A percentile compares a stretch with the other conserved stretches of the same genome.
Evolutionary conservation across 2,888 invertebrate genomes (phyloP).

Genomic region (Sarcophaga carnaria): DNA sequence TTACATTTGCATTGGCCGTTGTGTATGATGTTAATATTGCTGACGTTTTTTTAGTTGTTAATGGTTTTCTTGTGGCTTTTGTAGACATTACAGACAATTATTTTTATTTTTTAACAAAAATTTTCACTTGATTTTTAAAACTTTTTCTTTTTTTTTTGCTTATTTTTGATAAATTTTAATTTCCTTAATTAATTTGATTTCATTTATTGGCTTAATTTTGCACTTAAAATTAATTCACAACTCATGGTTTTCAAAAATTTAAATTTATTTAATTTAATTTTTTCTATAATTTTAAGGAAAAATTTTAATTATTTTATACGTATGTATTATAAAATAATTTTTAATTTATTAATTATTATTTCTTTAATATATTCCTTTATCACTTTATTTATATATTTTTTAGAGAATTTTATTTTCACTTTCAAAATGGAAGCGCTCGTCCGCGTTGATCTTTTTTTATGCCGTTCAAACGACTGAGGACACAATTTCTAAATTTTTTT

Average conservation of each 20-base stretch:
- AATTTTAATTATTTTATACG: conserved; percentile 11
- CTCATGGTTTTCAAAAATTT: conserved; percentile 36
- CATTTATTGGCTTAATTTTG: conserved; percentile 14
- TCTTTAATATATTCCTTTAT: conserved; percentile 37
- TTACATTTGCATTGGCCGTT: conserved; percentile 43
- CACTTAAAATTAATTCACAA: conserved; percentile 54
- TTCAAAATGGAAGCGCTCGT: conserved; percentile 56
- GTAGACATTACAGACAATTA: conserved; percentile 70
- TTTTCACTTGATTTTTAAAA: conserved; percentile 24
- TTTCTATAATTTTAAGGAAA: conserved; percentile 18
- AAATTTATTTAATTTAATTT: conserved; percentile 7
- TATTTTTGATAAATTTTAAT: conserved; percentile 22
- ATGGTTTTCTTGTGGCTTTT: conserved; percentile 58
- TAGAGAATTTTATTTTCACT: background rate
- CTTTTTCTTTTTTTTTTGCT: conserved; percentile 41
- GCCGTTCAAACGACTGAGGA: conserved; percentile 63
- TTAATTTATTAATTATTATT: conserved; percentile 33
- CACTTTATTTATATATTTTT: conserved; percentile 16
- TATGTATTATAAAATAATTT: background rate
- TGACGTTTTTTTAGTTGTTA: conserved; percentile 56
- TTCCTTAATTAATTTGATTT: conserved; percentile 37
- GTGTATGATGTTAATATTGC: conserved; percentile 59
- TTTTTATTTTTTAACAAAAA: conserved; percentile 28
- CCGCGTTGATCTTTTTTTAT: conserved; percentile 56
- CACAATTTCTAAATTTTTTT: conserved; percentile 58